These are phyloP conservation scores for Motacilla alba DNA, from an alignment of 2,113 vertebrate species.

Conservation along the genomic window DNA sequence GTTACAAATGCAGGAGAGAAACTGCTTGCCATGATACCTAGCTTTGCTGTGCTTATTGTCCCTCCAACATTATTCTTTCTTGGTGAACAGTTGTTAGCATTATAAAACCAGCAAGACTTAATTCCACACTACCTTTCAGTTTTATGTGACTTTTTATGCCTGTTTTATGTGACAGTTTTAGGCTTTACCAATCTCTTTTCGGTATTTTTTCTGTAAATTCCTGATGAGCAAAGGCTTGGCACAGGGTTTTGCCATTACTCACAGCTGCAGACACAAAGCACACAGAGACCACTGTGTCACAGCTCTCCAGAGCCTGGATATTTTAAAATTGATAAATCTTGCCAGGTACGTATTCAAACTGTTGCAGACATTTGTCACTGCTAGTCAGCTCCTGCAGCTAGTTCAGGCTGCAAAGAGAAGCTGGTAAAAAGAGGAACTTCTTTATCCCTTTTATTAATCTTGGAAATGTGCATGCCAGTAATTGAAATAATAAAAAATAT, in stretches of 20 bases:
- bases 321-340: constrained; percentile 54
- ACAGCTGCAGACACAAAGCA: constrained; percentile 50
- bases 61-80: not conserved
- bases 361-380: constrained; percentile 67
- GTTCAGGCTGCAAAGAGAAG: constrained; percentile 59
- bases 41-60: not conserved
- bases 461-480: constrained; percentile 52
- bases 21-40: not conserved
- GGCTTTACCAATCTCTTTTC: constrained; percentile 3
- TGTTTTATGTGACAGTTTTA: not conserved
- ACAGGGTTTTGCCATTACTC: constrained; percentile 32
- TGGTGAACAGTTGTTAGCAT: not conserved
- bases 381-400: constrained; percentile 61
- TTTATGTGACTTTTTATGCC: constrained; percentile 4
- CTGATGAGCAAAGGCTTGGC: not conserved
- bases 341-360: constrained; percentile 42
- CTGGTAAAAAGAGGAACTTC: not conserved
- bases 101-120: not conserved
- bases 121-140: constrained; percentile 17
- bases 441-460: constrained; percentile 51
- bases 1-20: not conserved
- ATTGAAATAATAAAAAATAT: constrained; percentile 69
- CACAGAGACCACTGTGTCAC: constrained; percentile 40
- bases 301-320: constrained; percentile 34
- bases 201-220: not conserved